Base-by-base conservation (phyloP, 1,140 invertebrate species). In the Zaprionus africanus region DNA sequence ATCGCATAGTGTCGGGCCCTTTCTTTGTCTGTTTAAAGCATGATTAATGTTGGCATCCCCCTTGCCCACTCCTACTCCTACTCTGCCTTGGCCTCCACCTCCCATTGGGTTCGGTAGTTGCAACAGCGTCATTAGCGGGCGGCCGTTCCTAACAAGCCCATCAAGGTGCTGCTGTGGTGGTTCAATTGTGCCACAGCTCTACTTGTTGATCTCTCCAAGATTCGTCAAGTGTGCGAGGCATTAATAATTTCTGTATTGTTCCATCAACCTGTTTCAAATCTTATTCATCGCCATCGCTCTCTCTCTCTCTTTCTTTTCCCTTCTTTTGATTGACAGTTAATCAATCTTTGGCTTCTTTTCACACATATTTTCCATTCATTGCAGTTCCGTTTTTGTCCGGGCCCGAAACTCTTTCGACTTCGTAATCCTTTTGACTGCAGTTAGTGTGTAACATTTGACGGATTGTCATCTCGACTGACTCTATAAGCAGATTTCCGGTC, bases 311-410 rank as follows among this genome's bases (percentile, higher is more conserved):
- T 2, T 49, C 17, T 49, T n/a, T 51, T 5, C n/a, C 4, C 12
- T 17, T 82, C 63, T 15, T 69, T 58, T 90, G 85, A 90, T 90
- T 90, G 85, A 90, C 85, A 90, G 86, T 90, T 78, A 85, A 90
- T 90, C 86, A 90, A 90, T 90, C 86, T 75, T 75, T 74, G 57
- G 53, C 79, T 82, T 85, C 85, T 79, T 73, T 90, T 90, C 86
- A 85, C 86, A 85, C 85, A 85, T 46, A 43, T 71, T 78, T 75
- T 64, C 64, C 69, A 63, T 72, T 71, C 80, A 85, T 78, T 74
- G 63, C 46, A 57, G 56, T 88, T 82, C 82, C 69, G 78, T 76
- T 74, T 75, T 66, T 78, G 49, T 68, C 62, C 73, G 53, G 2
- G 51, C 68, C 57, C 22, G 58, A 79, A 86, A 81, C 73, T 76